Evolutionary conservation across 2,113 vertebrate genomes (phyloP), one percentile per base, ranked within the genome.

Genomic region (Solenodon paradoxus): DNA sequence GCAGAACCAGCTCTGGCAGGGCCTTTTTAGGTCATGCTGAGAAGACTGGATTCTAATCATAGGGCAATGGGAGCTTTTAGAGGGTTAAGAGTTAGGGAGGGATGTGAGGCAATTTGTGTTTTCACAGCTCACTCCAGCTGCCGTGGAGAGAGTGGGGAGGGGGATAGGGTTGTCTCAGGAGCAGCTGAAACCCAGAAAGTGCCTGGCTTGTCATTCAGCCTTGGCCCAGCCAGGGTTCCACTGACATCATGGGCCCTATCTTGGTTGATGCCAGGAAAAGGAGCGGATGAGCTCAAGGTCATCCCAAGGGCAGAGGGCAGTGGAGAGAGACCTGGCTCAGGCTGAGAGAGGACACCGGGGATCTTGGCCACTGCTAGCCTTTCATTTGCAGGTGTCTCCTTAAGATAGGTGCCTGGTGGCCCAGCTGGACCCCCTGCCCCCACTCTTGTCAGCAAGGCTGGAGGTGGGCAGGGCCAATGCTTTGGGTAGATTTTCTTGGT

Each of bases 21-120:
- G 57, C 64, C 74, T 96, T 95, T 96, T 89, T 45, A 92, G 96
- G 96, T 63, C 79, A 49, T 55, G 35, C 83, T 57, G 69, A 88
- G 88, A 69, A 96, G 90, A 47, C 55, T 9, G 69, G n/a, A 51
- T 78, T 88, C 45, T 79, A 49, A 32, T 30, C 28, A 80, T 28
- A 47, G 55, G 53, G 78, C 47, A 51, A 24, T 49, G 90, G 64
- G 82, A 92, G 69, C 72, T 45, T 5, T 51, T 72, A 55, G 53
- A 89, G 47, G 90, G n/a, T 63, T 74, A 45, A 11, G 51, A 87
- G 71, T 53, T 75, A 85, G 71, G 53, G 61, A 80, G 13, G 3
- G 47, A 51, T 57, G 13, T 66, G 30, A 40, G 35, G 26, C 72
- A 28, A 53, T 55, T 90, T 85, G 83, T 87, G 86, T 68, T 92